Evolutionary conservation across 2,113 vertebrate genomes (phyloP).

Genomic region (Alligator mississippiensis): DNA sequence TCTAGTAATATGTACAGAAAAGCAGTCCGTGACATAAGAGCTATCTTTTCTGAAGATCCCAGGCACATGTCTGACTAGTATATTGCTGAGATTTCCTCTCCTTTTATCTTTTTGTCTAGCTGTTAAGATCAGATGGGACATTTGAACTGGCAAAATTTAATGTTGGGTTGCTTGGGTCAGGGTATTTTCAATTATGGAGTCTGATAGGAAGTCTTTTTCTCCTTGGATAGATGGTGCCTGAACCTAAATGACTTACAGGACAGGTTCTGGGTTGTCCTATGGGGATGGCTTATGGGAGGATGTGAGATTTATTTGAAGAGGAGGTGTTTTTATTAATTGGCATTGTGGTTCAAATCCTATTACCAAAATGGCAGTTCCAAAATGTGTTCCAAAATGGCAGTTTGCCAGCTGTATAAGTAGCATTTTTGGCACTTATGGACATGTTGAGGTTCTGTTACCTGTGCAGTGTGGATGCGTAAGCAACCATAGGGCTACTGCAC

Average conservation of each 20-base stretch:
- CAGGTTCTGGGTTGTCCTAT: neutral
- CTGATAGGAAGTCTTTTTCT: neutral
- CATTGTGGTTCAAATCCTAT: neutral
- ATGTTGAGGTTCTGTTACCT: too few relatives aligned
- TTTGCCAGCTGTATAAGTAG: too few relatives aligned
- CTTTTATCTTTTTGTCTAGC: neutral
- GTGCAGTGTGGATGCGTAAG: too few relatives aligned
- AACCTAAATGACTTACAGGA: neutral
- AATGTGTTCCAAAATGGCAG: too few relatives aligned
- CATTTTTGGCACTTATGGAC: too few relatives aligned
- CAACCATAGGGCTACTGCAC: too few relatives aligned
- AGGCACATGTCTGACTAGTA: neutral
- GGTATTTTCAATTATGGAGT: neutral
- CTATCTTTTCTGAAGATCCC: neutral
- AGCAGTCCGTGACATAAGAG: neutral
- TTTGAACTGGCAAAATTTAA: slow-evolving; percentile 14
- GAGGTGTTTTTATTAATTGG: neutral
- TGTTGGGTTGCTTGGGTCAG: neutral
- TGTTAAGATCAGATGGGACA: neutral
- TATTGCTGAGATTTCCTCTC: neutral
- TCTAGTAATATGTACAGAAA: neutral
- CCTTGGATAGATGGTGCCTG: neutral
- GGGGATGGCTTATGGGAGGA: neutral
- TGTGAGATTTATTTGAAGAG: neutral
- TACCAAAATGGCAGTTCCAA: too few relatives aligned